A percentile compares a stretch with the other conserved stretches of the same genome.
Conservation (phyloP, 64 coral and sea anemone species). For the Dendrophyllia cribrosa region DNA sequence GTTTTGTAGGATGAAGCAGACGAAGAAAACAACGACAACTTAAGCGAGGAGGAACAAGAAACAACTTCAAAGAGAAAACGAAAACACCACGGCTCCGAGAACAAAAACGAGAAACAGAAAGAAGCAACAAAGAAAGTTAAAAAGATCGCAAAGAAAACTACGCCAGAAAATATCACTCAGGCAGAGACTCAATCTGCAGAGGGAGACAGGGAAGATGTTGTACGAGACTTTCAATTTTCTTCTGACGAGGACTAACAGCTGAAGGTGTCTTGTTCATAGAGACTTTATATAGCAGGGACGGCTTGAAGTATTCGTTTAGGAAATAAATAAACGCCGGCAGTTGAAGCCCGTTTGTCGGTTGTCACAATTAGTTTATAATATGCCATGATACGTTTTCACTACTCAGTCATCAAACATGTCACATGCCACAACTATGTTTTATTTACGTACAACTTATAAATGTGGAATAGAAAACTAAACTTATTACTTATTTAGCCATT, state of each 20-base stretch:
- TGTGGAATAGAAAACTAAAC: too few relatives aligned
- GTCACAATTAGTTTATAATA: too few relatives aligned
- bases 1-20: slow-evolving; percentile 29
- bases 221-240: slow-evolving; percentile 84
- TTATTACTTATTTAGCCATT: too few relatives aligned
- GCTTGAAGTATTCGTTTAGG: too few relatives aligned
- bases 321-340: too few relatives aligned
- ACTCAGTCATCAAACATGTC: too few relatives aligned
- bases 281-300: too few relatives aligned
- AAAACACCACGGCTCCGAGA: neutral
- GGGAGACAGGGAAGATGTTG: slow-evolving; percentile 72
- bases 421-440: too few relatives aligned
- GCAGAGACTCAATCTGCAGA: neutral
- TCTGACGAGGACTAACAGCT: slow-evolving; percentile 74
- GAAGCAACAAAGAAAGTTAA: slow-evolving; percentile 37
- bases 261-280: neutral
- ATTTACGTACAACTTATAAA: too few relatives aligned
- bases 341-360: too few relatives aligned
- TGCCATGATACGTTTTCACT: too few relatives aligned
- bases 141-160: slow-evolving; percentile 4
- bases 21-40: slow-evolving; percentile 22
- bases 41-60: slow-evolving; percentile 30
- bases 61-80: slow-evolving; percentile 35
- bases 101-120: slow-evolving; percentile 24
- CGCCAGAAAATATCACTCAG: neutral